phyloP scores from a whole-genome alignment of 2,888 invertebrate species.

The Lycaena phlaeas region DNA sequence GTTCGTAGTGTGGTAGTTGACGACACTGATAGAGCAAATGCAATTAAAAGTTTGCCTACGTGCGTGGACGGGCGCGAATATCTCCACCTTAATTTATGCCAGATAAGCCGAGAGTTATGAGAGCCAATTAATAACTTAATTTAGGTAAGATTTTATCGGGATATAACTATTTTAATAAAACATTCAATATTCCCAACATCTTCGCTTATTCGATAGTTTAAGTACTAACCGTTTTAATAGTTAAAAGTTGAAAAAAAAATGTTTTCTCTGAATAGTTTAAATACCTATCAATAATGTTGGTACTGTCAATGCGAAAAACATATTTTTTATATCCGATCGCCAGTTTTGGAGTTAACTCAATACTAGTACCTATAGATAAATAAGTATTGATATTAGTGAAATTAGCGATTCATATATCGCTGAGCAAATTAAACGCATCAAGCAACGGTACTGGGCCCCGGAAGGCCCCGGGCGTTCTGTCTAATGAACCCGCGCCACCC shows the following conservation, averaged over 20 bases:
- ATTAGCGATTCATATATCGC: constrained; percentile 41
- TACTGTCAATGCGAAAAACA: too few relatives aligned
- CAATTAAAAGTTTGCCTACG: constrained; percentile 72
- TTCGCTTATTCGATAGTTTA: too few relatives aligned
- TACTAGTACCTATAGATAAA: too few relatives aligned
- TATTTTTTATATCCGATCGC: too few relatives aligned
- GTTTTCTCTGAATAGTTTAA: too few relatives aligned
- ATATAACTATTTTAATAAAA: constrained; percentile 29
- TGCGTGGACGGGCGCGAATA: constrained; percentile 57
- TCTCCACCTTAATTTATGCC: constrained; percentile 65
- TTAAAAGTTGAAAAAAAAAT: too few relatives aligned
- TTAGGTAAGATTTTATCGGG: constrained; percentile 46
- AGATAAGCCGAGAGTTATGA: constrained; percentile 62
- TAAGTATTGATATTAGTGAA: too few relatives aligned
- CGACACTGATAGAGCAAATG: constrained; percentile 68
- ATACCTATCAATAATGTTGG: too few relatives aligned
- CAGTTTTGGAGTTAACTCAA: too few relatives aligned
- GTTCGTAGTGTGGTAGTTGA: constrained; percentile 54
- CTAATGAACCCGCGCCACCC: constrained; percentile 68
- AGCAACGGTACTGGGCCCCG: constrained; percentile 55
- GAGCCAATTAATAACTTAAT: constrained; percentile 68
- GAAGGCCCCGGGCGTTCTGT: constrained; percentile 65
- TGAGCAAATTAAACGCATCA: constrained; percentile 53
- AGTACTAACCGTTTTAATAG: too few relatives aligned
- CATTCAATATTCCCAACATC: constrained; percentile 8